Conservation (phyloP, 2,888 invertebrate genomes). For the Ametastegia equiseti region DNA sequence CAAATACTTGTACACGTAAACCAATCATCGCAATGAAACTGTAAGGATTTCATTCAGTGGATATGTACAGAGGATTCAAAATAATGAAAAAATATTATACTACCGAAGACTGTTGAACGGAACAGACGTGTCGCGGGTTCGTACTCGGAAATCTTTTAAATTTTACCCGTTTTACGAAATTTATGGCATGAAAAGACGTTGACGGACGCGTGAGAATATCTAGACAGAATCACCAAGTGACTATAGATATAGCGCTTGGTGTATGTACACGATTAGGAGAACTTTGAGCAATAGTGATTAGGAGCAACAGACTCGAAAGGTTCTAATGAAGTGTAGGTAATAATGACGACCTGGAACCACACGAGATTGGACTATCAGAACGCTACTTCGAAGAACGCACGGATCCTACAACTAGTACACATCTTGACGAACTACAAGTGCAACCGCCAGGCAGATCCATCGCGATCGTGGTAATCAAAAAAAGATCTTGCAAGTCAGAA, state of each 20-base stretch:
- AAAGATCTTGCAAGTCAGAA: neutral
- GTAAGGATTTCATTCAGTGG: no score
- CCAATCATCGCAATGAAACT: no score
- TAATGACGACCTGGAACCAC: neutral
- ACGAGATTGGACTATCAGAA: neutral
- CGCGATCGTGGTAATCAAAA: neutral
- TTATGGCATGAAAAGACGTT: neutral
- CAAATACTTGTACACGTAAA: no score
- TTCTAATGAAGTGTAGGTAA: conserved; percentile 74
- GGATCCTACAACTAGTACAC: neutral
- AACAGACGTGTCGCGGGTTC: neutral
- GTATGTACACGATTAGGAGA: neutral
- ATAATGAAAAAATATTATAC: no score
- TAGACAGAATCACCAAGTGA: conserved; percentile 60
- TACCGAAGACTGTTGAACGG: no score
- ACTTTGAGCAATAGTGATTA: neutral
- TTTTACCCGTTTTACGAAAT: neutral
- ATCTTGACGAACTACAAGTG: neutral
- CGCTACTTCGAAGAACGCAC: neutral
- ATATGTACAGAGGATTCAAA: no score
- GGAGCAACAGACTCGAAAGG: conserved; percentile 64
- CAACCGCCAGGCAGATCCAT: neutral
- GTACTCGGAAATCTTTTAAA: neutral
- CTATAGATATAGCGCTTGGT: neutral
- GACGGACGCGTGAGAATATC: neutral